Evolutionary conservation across 1,140 invertebrate genomes (phyloP).

Genomic region (Halictus rubicundus): DNA sequence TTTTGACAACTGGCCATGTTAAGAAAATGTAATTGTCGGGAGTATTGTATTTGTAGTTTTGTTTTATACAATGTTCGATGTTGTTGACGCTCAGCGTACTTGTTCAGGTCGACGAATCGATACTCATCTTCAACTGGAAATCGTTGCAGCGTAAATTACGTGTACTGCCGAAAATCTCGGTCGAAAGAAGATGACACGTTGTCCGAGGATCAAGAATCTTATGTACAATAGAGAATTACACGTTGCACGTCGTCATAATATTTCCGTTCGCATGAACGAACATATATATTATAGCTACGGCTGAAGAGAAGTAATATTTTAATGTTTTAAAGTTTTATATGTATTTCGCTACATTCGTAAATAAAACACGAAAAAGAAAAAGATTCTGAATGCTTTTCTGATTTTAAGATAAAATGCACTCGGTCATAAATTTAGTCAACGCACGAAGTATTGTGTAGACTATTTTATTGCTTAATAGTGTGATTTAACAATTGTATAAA

Average conservation of each 20-base stretch:
- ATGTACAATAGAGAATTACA: conserved; percentile 26
- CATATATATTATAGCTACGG: not conserved
- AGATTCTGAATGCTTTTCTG: not conserved
- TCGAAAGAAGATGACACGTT: conserved; percentile 38
- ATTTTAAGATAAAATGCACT: no score
- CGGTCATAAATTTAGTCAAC: no score
- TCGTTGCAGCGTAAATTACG: conserved; percentile 15
- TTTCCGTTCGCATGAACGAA: not conserved
- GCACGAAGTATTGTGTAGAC: conserved; percentile 40
- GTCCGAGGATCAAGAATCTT: conserved; percentile 62
- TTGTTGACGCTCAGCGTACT: not conserved
- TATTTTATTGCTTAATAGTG: conserved; percentile 54
- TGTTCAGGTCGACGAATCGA: not conserved
- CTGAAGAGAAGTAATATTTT: not conserved
- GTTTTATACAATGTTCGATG: not conserved
- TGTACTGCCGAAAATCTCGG: conserved; percentile 38
- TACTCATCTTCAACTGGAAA: not conserved
- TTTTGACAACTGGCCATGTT: not conserved
- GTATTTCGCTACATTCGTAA: not conserved
- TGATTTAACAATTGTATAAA: conserved; percentile 57
- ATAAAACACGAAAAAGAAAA: not conserved
- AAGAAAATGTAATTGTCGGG: conserved; percentile 14
- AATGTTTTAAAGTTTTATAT: not conserved
- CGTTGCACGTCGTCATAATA: no score
- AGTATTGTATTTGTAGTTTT: not conserved